Conservation (phyloP, 2,797 vertebrate species). For the Epinephelus malabaricus region DNA sequence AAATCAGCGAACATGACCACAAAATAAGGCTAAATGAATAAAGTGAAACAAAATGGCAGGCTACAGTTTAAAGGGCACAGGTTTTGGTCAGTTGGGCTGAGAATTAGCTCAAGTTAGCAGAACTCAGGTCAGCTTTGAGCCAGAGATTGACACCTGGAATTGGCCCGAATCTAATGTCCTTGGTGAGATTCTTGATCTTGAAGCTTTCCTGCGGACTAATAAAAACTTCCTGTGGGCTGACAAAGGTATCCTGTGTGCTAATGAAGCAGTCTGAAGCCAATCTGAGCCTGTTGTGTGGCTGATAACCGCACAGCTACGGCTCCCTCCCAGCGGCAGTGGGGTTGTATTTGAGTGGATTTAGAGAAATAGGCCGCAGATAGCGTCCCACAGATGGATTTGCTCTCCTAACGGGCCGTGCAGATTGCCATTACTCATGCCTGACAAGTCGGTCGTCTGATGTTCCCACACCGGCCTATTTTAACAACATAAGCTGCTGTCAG, state of each 20-base stretch:
- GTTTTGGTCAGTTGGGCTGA: not conserved
- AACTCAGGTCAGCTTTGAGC: not conserved
- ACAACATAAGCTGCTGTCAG: slow-evolving; percentile 78
- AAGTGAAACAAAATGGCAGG: not conserved
- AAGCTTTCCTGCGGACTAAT: slow-evolving; percentile 24
- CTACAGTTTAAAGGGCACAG: not conserved
- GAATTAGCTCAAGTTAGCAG: not conserved
- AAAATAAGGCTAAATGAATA: not conserved
- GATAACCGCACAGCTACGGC: slow-evolving; percentile 27
- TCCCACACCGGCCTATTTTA: slow-evolving; percentile 78
- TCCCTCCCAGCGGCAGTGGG: slow-evolving; percentile 34
- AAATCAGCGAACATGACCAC: not conserved
- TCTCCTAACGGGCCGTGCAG: slow-evolving; percentile 76
- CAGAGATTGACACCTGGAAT: not conserved
- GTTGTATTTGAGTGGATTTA: slow-evolving; percentile 68
- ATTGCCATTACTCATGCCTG: slow-evolving; percentile 84
- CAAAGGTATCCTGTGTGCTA: slow-evolving; percentile 29
- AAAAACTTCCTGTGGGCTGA: slow-evolving; percentile 12
- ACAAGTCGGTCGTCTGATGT: slow-evolving; percentile 80
- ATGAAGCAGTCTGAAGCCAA: slow-evolving; percentile 36
- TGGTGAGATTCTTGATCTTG: not conserved
- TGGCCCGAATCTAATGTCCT: not conserved
- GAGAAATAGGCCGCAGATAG: slow-evolving; percentile 74
- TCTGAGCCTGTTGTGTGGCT: slow-evolving; percentile 26
- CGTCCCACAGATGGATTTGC: slow-evolving; percentile 78